Evolutionary conservation across 1,140 invertebrate species (phyloP), one percentile per base, ranked within the genome.

Genomic region (Stenopsyche tienmushanensis): DNA sequence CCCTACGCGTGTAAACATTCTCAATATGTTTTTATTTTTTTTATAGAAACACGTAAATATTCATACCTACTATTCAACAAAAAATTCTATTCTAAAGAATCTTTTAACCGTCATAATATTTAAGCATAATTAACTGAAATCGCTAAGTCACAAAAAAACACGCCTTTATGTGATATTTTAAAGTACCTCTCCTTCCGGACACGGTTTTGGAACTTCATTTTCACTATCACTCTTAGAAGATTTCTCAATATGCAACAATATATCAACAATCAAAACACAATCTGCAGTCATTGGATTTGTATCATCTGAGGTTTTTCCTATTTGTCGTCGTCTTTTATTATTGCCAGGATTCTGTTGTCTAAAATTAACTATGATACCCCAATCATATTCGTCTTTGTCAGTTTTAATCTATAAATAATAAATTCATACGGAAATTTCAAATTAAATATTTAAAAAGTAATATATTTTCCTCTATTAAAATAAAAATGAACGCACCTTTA

Each of bases 361-460:
- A 72, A 95, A 97, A 77, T 96, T 97, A 0, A 99, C 85, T 44
- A 99, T 86, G 21, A 96, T 91, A 29, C 95, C 95, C 96, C 97
- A 99, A 70, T 96, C 96, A 78, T 96, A 99, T 75, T 95, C 90
- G 62, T 91, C 82, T 55, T 89, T 86, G 52, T 89, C 89, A 72
- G 89, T 91, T 81, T 94, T 92, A 1, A 97, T 85, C 89, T 94
- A 62, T 29, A 72, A 75, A 62, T 62, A 41, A 29, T 29, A 62
- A 13, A 47, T 21, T 17, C 34, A 69, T 21, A 25, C 52, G 42
- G 67, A 45, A 21, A 70, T 29, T 10, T 18, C 9, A 20, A 53
- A 1, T 7, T 3, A 29, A 52, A 39, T 3, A 26, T 50, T 65
- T 5, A 52, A 39, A 65, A 66, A 55, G 54, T 50, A 53, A 34